phyloP scores from a whole-genome alignment of 2,113 vertebrate genomes.

The Indicator maculatus region DNA sequence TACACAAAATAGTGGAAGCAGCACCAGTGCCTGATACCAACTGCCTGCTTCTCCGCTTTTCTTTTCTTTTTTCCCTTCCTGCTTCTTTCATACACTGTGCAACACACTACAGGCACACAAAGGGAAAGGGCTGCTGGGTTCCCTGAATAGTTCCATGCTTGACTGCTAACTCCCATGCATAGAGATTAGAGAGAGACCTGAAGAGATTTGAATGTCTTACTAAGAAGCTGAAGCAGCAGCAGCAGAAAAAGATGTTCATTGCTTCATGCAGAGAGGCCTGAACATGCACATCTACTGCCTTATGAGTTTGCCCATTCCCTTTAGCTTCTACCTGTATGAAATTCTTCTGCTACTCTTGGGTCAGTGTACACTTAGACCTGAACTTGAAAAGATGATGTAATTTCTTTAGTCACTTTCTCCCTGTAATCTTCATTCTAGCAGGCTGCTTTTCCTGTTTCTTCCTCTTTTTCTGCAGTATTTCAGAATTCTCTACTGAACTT shows the following conservation, averaged over 20 bases:
- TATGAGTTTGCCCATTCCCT: not conserved
- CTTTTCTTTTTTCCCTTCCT: not conserved
- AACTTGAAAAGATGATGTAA: not conserved
- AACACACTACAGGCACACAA: not conserved
- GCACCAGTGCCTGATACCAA: not conserved
- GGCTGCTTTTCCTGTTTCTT: not conserved
- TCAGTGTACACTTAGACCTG: not conserved
- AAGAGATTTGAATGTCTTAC: not conserved
- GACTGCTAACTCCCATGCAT: not conserved
- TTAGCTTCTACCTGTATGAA: not conserved
- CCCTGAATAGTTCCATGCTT: not conserved
- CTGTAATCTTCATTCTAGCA: not conserved
- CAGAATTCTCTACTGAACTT: not conserved
- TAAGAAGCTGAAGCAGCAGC: not conserved
- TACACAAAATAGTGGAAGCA: not conserved
- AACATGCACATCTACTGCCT: not conserved
- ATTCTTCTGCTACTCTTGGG: not conserved
- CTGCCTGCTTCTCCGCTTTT: not conserved
- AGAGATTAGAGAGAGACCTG: conserved; percentile 17
- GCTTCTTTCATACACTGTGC: not conserved
- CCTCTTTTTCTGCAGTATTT: not conserved
- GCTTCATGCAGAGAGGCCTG: not conserved
- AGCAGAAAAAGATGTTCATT: not conserved
- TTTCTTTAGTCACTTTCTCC: not conserved
- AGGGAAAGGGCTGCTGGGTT: conserved; percentile 1